These are phyloP conservation scores for Coelopa frigida DNA, from an alignment of 1,140 invertebrate genomes.

Conservation along the genomic window DNA sequence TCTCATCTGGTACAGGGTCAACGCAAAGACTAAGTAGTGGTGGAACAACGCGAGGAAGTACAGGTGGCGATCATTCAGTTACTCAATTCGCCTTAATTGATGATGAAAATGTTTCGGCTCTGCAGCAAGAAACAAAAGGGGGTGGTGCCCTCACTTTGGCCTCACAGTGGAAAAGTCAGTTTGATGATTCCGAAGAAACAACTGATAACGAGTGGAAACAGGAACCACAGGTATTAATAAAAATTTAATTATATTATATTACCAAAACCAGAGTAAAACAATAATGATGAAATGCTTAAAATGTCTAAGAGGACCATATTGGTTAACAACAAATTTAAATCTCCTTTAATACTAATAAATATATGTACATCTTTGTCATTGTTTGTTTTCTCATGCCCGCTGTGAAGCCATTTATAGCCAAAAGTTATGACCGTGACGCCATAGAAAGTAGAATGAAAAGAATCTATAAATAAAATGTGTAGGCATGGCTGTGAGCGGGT, in stretches of 20 bases:
- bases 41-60: slow-evolving; percentile 32
- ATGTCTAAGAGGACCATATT: not conserved
- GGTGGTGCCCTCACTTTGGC: slow-evolving; percentile 72
- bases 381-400: not conserved
- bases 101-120: slow-evolving; percentile 82
- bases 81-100: slow-evolving; percentile 89
- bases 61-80: slow-evolving; percentile 50
- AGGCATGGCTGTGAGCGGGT: too few species aligned
- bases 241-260: slow-evolving; percentile 2
- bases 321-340: not conserved
- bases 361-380: not conserved
- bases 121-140: slow-evolving; percentile 73
- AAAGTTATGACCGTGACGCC: too few species aligned
- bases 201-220: slow-evolving; percentile 89
- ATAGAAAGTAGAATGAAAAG: too few species aligned
- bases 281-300: not conserved
- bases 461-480: too few species aligned
- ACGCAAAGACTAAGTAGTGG: slow-evolving; percentile 46
- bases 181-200: slow-evolving; percentile 85
- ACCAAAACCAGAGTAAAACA: slow-evolving; percentile 2
- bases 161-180: slow-evolving; percentile 90
- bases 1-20: slow-evolving; percentile 44
- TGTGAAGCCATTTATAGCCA: too few species aligned
- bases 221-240: slow-evolving; percentile 48
- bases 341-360: not conserved